Percentiles rank a stretch among this genome's conserved stretches.
These are phyloP conservation scores for Rousettus leschenaultii DNA, from an alignment of 2,113 vertebrate genomes.

Conservation along the genomic window DNA sequence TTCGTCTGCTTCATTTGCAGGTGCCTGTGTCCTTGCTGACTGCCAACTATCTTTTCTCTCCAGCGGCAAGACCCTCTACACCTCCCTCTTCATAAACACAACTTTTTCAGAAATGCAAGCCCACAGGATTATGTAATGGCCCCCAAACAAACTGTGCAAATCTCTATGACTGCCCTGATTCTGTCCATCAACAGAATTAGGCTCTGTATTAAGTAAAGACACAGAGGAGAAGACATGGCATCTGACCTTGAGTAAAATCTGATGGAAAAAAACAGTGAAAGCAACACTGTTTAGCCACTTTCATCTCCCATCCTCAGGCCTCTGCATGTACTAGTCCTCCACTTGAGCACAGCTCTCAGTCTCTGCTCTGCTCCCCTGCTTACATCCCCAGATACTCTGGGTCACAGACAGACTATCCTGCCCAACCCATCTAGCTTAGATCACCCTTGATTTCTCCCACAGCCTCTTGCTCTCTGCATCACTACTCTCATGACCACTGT, in stretches of 20 bases:
- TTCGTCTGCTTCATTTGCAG: not conserved
- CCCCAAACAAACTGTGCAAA: not conserved
- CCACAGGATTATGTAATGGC: not conserved
- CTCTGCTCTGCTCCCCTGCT: no score
- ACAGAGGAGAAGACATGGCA: not conserved
- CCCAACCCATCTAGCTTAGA: fast-evolving
- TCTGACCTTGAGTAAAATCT: not conserved
- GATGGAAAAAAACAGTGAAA: not conserved
- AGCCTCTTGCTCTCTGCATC: not conserved
- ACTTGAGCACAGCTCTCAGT: fast-evolving
- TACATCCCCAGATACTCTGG: not conserved
- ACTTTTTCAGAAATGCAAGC: not conserved
- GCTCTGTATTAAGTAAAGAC: not conserved
- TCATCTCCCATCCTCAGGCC: fast-evolving
- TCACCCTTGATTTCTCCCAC: not conserved
- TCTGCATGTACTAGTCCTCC: fast-evolving
- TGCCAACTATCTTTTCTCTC: not conserved
- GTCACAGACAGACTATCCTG: not conserved
- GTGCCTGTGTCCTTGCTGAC: not conserved
- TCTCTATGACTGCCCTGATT: not conserved
- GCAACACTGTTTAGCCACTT: not conserved
- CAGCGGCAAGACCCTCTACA: not conserved
- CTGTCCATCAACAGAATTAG: not conserved
- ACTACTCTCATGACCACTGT: not conserved
- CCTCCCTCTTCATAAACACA: not conserved